Base-by-base conservation (phyloP, 2,113 vertebrate species). In the Lipophrys pholis region DNA sequence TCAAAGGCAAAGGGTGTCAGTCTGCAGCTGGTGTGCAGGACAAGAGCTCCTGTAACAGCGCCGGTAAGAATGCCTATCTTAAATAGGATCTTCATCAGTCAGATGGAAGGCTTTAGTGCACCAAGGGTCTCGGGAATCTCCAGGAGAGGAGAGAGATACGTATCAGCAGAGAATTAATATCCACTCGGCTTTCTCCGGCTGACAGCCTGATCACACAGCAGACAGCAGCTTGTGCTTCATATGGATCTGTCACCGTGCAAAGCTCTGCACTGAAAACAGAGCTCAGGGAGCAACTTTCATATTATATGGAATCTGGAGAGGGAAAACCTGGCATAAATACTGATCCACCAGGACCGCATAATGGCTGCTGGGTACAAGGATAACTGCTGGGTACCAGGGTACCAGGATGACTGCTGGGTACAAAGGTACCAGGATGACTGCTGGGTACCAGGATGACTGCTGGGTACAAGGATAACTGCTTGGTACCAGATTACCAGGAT, bases 111-210 rank as follows among this genome's bases (percentile, higher is more conserved):
- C 94, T 95, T 94, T 94, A 54, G 91, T 80, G 79, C 93, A 93
- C 94, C 92, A 93, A 95, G 95, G 93, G 93, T 93, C 95, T 94
- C 94, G 89, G 93, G 86, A 93, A 94, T 94, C 95, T 94, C 94
- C 94, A 88, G 94, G 95, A 95, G 90, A 90, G 90, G 90, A 89
- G 90, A 77, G 88, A 94, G 95, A 95, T 96, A 95, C 95, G 95
- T 95, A 95, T 96, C 95, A 95, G 94, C 93, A 92, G 91, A 90
- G 88, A 95, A 96, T 95, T 95, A 95, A 96, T 95, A 96, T 95
- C 93, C 90, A 93, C 92, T 92, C 94, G 91, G 88, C 92, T 93
- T 88, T 93, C 92, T 90, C 92, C 90, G n/a, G 93, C 90, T 95
- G 96, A 95, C 95, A 95, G 91, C 91, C 94, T 94, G 94, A 95